These are phyloP conservation scores for Tragelaphus strepsiceros DNA, from an alignment of 2,113 vertebrate species.

Conservation along the genomic window DNA sequence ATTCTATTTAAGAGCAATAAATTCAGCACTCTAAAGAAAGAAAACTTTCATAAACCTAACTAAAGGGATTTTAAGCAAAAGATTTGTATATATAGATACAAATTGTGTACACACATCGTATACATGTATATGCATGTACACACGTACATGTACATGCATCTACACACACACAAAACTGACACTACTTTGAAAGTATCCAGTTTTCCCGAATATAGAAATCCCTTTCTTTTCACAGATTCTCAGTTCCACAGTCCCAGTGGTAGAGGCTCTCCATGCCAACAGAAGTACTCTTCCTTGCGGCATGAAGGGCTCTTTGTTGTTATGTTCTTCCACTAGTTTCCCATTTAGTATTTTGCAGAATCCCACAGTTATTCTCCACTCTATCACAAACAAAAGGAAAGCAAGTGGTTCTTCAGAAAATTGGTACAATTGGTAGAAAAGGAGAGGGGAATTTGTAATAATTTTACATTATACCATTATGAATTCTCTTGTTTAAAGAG, in stretches of 20 bases:
- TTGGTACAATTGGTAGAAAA: not conserved
- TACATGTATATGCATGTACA: not conserved
- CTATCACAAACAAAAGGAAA: not conserved
- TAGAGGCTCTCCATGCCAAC: not conserved
- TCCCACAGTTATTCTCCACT: not conserved
- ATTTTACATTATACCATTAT: not conserved
- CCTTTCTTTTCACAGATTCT: not conserved
- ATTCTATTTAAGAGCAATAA: not conserved
- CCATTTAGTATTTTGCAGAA: not conserved
- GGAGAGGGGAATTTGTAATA: not conserved
- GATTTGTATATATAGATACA: not conserved
- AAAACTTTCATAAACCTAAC: not conserved
- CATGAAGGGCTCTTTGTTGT: constrained; percentile 52
- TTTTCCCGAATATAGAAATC: not conserved
- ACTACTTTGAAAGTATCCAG: not conserved
- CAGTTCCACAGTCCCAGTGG: not conserved
- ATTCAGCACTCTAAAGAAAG: not conserved
- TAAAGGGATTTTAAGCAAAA: not conserved
- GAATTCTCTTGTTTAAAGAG: not conserved
- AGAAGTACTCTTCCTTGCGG: not conserved
- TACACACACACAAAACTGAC: not conserved
- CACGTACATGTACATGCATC: not conserved
- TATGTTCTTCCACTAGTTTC: not conserved
- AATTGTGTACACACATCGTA: not conserved
- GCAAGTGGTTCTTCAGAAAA: not conserved